Base-by-base conservation (phyloP, 2,888 invertebrate species). In the Hemaris fuciformis region DNA sequence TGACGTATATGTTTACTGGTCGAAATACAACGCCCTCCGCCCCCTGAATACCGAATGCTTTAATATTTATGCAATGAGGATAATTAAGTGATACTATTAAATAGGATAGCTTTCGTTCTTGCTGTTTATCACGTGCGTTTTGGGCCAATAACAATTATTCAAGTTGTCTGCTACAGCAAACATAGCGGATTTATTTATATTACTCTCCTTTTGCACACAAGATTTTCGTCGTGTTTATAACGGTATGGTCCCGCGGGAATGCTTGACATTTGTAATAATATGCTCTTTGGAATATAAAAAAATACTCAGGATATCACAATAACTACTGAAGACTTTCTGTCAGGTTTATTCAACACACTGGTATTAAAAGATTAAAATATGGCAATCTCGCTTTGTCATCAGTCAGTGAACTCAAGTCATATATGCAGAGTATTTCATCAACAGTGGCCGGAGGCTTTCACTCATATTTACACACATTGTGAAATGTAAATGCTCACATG, bases 1-100 rank as follows among this genome's bases (percentile, higher is more conserved):
- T 23, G 23, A 23, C 22, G 13, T 53, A 10, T 31, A 53, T 10
- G 27, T 3, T n/a, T 5, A 27, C 18, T 41, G 46, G 18, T 53
- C 1, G 25, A 53, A 48, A 23, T 38, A 53, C 38, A 15, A 34
- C 38, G 59, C 23, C n/a, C 46, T 22, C 48, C 60, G 60, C 62
- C 61, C 57, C 57, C 60, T 59, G 62, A 61, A 45, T 18, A 10
- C 62, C 59, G 58, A 59, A 64, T 48, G 25, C 25, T 60, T 53
- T 60, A 60, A 60, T 69, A 67, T 67, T 67, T 66, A 64, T 45
- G 56, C 62, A 59, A 59, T 64, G 64, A 59, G 63, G 58, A 65
- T 63, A 61, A 63, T 66, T 66, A 64, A 68, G 60, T 63, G 68
- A 65, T 64, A 60, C 59, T 57, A 57, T 64, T 65, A 46, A 25